Evolutionary conservation across 1,140 invertebrate species (phyloP).

Genomic region (Polypedilum pembai): DNA sequence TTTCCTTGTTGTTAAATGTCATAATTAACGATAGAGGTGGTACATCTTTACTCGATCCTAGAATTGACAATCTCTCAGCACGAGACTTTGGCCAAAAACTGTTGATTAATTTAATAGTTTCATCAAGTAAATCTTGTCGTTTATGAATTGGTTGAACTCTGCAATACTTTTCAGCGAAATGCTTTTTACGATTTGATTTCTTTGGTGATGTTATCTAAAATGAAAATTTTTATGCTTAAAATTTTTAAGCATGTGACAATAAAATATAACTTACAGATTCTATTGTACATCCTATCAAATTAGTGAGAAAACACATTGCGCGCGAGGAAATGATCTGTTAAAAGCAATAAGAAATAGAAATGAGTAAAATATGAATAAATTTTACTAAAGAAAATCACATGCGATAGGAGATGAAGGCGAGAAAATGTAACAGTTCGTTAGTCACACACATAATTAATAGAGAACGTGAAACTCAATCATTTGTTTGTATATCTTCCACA

Average conservation of each 20-base stretch:
- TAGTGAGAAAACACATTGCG: not conserved
- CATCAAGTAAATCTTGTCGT: not conserved
- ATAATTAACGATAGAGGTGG: not conserved
- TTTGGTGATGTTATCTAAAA: not conserved
- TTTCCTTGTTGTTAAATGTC: not conserved
- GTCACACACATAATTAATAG: not conserved
- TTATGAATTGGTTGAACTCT: not conserved
- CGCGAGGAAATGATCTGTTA: not conserved
- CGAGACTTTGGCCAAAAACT: not conserved
- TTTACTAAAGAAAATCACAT: not conserved
- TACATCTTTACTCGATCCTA: conserved; percentile 6
- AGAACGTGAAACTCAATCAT: not conserved
- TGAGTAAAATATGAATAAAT: not conserved
- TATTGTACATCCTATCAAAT: not conserved
- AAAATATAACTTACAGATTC: not conserved
- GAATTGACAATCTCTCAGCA: not conserved
- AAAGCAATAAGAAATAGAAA: not conserved
- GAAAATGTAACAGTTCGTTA: not conserved
- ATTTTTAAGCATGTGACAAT: not conserved
- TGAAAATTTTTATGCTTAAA: not conserved
- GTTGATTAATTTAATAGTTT: not conserved
- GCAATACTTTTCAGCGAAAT: not conserved
- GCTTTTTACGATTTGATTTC: not conserved
- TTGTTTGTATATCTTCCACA: not conserved
- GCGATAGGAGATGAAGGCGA: not conserved